Evolutionary conservation across 2,888 invertebrate genomes (phyloP), one percentile per base, ranked within the genome.

Genomic region (Drosophila differens): DNA sequence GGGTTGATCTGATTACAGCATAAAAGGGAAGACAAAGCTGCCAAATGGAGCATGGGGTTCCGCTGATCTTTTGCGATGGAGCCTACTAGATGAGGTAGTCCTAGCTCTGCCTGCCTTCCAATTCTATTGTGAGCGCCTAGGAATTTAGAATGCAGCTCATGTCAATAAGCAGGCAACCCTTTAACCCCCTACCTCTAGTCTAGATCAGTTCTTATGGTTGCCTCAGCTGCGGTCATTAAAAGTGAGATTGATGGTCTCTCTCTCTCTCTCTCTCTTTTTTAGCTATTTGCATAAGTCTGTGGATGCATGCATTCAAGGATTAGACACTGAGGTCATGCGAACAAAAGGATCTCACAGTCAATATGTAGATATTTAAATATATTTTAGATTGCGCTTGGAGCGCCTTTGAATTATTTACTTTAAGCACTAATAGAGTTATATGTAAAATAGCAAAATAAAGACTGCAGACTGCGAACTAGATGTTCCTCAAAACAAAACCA

Each of bases 71-170:
- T 51, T 57, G 47, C 70, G 85, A 84, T 82, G 79, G 62, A 79
- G 79, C 76, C 74, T 51, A 60, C 74, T 59, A 60, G 61, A 59
- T 22, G 30, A 4, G 19, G 19, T 30, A 14, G n/a, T 7, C 51
- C 14, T 7, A 53, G 33, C 30, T 30, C 28, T n/a, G 32, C n/a
- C 3, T n/a, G 19, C 9, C n/a, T 41, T 55, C 44, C 28, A 67
- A 82, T 65, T 71, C 61, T 69, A 22, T 64, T 61, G 41, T 55
- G 55, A 70, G 76, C 65, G 65, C 58, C 16, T 58, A 51, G 59
- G 14, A 44, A 80, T 90, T 85, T 85, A 69, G 49, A 90, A 85
- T 85, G 86, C 85, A 80, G 77, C 58, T 85, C 77, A 80, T 72
- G 90, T 84, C 53, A 69, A 53, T 12, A 47, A 39, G 19, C 37